Base-by-base conservation (phyloP, 2,113 vertebrate species). In the Anguilla rostrata region DNA sequence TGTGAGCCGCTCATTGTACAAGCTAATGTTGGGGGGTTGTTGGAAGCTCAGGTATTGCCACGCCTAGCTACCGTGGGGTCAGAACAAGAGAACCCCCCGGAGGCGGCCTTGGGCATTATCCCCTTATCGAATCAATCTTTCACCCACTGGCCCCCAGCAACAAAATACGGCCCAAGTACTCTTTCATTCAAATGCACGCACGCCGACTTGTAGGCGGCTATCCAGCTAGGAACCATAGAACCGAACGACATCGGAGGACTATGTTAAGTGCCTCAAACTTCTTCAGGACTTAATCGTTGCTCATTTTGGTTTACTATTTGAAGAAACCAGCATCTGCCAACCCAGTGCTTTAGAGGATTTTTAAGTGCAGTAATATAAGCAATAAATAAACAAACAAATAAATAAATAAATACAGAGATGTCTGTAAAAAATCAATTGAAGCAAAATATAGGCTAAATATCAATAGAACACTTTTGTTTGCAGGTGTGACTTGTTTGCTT, bases 41-140 rank as follows among this genome's bases (percentile, higher is more conserved):
- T 29, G 11, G 82, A 83, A 75, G 85, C 80, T 83, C 43, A 60
- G 87, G 53, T 78, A 85, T 43, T 85, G 83, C 90, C 90, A 91
- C 88, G 88, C 86, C 84, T 89, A 78, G 82, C 43, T 29, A 66
- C 87, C 82, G 84, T 87, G 78, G 87, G 85, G 86, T 85, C 85
- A 86, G 79, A 57, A 84, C 14, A 71, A 86, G 89, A 86, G 90
- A 93, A 94, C 91, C 66, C 63, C 92, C 93, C 90, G 5, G 63
- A 60, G 92, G 91, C 88, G 29, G 84, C 56, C 88, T 89, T 87
- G 82, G 87, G 78, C 87, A 63, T 81, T 89, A 89, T 86, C 90
- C 85, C 88, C 92, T 89, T 88, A 92, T 93, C 92, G 86, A 78
- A 39, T 82, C 89, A 46, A 92, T 93, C 90, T 92, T 93, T 94